Evolutionary conservation across 2,888 invertebrate species (phyloP).

Genomic region (Gandaritis pyraliata): DNA sequence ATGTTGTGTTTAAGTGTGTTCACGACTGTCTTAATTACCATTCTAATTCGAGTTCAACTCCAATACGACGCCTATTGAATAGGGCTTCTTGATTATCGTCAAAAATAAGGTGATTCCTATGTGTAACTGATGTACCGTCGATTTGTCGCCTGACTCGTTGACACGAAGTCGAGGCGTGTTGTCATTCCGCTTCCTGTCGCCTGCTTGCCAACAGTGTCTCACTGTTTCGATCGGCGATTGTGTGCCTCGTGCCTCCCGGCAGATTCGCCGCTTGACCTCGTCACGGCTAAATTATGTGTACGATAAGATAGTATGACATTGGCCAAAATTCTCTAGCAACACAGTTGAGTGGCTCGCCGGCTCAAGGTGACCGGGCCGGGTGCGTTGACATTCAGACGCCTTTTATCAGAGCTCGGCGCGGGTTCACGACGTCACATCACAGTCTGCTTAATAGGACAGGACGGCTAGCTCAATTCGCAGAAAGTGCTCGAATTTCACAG

Average conservation of each 20-base stretch:
- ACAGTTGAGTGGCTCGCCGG: constrained; percentile 57
- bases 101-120: constrained; percentile 43
- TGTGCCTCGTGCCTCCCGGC: constrained; percentile 34
- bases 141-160: constrained; percentile 32
- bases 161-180: constrained; percentile 38
- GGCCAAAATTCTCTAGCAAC: constrained; percentile 66
- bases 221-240: constrained; percentile 32
- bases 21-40: constrained; percentile 42
- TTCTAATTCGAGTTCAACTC: constrained; percentile 34
- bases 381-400: constrained; percentile 80
- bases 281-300: constrained; percentile 44
- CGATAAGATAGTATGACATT: constrained; percentile 67
- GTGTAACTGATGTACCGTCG: constrained; percentile 24
- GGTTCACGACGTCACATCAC: constrained; percentile 56
- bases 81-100: constrained; percentile 36
- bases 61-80: constrained; percentile 34
- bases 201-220: constrained; percentile 28
- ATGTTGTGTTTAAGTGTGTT: constrained; percentile 27
- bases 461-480: constrained; percentile 43
- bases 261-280: constrained; percentile 43
- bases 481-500: constrained; percentile 25
- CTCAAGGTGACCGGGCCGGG: constrained; percentile 77
- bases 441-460: constrained; percentile 58
- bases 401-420: constrained; percentile 65
- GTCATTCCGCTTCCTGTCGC: constrained; percentile 32